Evolutionary conservation across 1,140 invertebrate species (phyloP).

Genomic region (Leucophenga varia): DNA sequence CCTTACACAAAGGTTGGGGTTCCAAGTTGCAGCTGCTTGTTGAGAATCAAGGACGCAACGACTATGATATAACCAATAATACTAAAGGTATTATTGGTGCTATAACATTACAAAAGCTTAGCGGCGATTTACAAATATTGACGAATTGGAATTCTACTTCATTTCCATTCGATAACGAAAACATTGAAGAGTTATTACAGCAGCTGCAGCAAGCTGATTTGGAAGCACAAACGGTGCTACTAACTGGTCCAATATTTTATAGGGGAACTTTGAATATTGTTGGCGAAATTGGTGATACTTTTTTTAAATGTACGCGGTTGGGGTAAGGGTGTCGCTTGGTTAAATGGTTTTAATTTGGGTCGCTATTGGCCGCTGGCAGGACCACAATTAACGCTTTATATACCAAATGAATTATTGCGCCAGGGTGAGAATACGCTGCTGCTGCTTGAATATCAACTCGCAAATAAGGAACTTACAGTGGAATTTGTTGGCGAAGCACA

Average conservation of each 20-base stretch:
- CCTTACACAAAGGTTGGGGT: conserved; percentile 57
- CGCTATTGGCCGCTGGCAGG: conserved; percentile 73
- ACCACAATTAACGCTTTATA: conserved; percentile 73
- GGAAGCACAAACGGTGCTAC: neutral
- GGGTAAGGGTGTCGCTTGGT: conserved; percentile 69
- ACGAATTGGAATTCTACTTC: neutral
- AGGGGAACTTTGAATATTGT: conserved; percentile 55
- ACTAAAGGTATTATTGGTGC: conserved; percentile 56
- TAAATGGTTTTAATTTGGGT: conserved; percentile 72
- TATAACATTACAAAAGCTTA: neutral
- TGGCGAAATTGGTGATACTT: conserved; percentile 60
- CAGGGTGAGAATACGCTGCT: conserved; percentile 46
- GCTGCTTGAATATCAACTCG: conserved; percentile 47
- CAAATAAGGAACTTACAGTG: conserved; percentile 5
- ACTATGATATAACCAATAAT: conserved; percentile 68
- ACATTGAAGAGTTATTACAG: too few species aligned
- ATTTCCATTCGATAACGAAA: too few species aligned
- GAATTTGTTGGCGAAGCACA: conserved; percentile 6
- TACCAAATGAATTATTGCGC: conserved; percentile 61
- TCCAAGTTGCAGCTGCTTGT: conserved; percentile 67
- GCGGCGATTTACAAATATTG: neutral
- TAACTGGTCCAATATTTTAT: conserved; percentile 49
- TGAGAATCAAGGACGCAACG: conserved; percentile 77
- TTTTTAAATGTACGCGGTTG: conserved; percentile 64
- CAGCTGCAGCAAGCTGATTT: too few species aligned